Conservation (phyloP, 2,888 invertebrate species). For the Daptonema setosum region DNA sequence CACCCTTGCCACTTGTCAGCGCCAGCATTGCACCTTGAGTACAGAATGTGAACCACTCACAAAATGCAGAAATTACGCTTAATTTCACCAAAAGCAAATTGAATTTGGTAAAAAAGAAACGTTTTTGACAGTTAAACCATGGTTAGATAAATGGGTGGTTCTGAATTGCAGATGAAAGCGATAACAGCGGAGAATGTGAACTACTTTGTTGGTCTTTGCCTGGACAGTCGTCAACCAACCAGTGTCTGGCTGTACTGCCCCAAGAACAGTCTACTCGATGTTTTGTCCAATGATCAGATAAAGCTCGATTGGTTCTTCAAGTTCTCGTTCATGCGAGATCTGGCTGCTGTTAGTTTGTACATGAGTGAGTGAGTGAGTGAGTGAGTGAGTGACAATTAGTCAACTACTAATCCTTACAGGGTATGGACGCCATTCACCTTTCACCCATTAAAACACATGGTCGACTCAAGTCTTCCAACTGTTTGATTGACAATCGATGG, state of each 20-base stretch:
- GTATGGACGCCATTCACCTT: constrained; percentile 5
- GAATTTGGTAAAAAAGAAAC: too few relatives aligned
- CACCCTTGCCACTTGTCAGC: too few relatives aligned
- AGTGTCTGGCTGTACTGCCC: constrained; percentile 19
- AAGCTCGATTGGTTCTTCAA: constrained; percentile 7
- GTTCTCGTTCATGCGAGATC: constrained; percentile 6
- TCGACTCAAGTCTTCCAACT: constrained; percentile 7
- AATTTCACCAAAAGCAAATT: too few relatives aligned
- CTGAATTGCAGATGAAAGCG: constrained; percentile 10
- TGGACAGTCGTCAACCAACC: constrained; percentile 15
- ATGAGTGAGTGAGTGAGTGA: not conserved
- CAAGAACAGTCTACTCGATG: constrained; percentile 10
- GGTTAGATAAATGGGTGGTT: too few relatives aligned
- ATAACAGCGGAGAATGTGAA: constrained; percentile 18
- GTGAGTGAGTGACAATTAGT: not conserved
- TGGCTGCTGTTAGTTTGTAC: not conserved
- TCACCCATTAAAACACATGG: constrained; percentile 4
- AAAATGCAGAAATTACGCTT: too few relatives aligned
- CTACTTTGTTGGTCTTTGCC: constrained; percentile 17
- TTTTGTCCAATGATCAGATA: not conserved
- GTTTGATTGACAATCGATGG: constrained; percentile 8
- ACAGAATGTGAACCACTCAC: too few relatives aligned
- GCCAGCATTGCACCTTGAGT: too few relatives aligned
- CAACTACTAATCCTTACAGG: constrained; percentile 5
- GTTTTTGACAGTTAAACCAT: too few relatives aligned